phyloP scores from a whole-genome alignment of 1,140 invertebrate genomes.

The Diachasma alloeum region DNA sequence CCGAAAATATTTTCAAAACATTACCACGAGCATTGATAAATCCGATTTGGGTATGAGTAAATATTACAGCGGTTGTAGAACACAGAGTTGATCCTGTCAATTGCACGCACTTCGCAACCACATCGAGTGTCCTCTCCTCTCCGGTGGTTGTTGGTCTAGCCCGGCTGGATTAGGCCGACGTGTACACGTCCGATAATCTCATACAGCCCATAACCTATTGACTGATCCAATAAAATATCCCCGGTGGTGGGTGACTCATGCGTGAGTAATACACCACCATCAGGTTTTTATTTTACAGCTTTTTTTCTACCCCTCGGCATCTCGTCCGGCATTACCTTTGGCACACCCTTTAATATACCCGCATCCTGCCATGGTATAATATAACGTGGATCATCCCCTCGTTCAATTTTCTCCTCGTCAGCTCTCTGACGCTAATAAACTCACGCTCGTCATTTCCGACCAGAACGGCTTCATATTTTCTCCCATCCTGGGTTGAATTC shows the following conservation, averaged over 20 bases:
- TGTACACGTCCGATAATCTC: conserved; percentile 43
- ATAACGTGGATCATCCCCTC: conserved; percentile 3
- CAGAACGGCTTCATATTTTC: conserved; percentile 5
- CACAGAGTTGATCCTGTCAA: conserved; percentile 49
- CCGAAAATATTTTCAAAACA: neutral
- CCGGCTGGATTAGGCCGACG: conserved; percentile 46
- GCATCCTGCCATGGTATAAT: neutral
- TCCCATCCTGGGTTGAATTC: neutral
- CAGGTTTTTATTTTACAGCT: conserved; percentile 21
- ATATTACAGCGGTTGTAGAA: conserved; percentile 38
- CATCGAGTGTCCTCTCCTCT: neutral
- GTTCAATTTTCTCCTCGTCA: conserved; percentile 15
- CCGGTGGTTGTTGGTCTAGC: conserved; percentile 24
- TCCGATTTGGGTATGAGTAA: conserved; percentile 36
- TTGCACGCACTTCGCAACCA: conserved; percentile 36
- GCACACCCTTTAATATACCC: neutral
- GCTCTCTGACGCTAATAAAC: conserved; percentile 19
- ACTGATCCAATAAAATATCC: conserved; percentile 44
- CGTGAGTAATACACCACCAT: neutral
- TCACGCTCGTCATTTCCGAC: conserved; percentile 10
- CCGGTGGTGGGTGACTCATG: neutral
- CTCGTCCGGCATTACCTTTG: neutral
- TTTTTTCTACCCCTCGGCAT: neutral
- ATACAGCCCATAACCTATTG: conserved; percentile 45
- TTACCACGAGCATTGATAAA: neutral